phyloP scores from a whole-genome alignment of 2,113 vertebrate genomes.

The Pantherophis guttatus region DNA sequence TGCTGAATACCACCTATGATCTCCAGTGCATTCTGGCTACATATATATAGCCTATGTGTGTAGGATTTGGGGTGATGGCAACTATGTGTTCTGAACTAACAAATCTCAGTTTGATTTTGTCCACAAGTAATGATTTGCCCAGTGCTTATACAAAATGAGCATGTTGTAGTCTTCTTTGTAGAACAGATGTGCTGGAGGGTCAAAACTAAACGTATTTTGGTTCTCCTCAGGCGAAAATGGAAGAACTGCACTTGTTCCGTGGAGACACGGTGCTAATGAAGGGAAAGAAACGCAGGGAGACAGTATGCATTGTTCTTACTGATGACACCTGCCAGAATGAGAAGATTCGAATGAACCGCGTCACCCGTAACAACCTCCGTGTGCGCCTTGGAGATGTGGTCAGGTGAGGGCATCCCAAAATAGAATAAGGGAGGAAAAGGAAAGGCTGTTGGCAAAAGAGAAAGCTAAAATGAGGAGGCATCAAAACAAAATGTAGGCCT shows the following conservation, averaged over 20 bases:
- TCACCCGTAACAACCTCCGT: conserved; percentile 65
- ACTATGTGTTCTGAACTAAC: not conserved
- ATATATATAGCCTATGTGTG: not conserved
- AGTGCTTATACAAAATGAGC: not conserved
- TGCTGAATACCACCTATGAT: no score
- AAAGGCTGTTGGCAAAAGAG: not conserved
- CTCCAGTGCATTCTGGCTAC: no score
- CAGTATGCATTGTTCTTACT: conserved; percentile 63
- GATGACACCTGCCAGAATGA: conserved; percentile 58
- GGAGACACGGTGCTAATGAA: conserved; percentile 66
- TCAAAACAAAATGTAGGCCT: not conserved
- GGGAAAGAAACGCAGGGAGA: conserved; percentile 60
- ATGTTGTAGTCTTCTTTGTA: not conserved
- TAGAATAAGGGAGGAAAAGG: not conserved
- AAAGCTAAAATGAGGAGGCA: not conserved
- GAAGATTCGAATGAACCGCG: conserved; percentile 63
- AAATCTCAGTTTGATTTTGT: not conserved
- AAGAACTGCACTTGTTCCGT: conserved; percentile 65
- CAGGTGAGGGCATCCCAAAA: conserved; percentile 40
- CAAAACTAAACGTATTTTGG: not conserved
- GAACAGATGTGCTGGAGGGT: not conserved
- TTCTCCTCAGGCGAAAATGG: conserved; percentile 59
- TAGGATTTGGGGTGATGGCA: not conserved
- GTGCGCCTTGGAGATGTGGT: conserved; percentile 65
- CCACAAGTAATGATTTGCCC: not conserved